Evolutionary conservation across 2,888 invertebrate genomes (phyloP), one percentile per base, ranked within the genome.

Genomic region (Catocala sponsa): DNA sequence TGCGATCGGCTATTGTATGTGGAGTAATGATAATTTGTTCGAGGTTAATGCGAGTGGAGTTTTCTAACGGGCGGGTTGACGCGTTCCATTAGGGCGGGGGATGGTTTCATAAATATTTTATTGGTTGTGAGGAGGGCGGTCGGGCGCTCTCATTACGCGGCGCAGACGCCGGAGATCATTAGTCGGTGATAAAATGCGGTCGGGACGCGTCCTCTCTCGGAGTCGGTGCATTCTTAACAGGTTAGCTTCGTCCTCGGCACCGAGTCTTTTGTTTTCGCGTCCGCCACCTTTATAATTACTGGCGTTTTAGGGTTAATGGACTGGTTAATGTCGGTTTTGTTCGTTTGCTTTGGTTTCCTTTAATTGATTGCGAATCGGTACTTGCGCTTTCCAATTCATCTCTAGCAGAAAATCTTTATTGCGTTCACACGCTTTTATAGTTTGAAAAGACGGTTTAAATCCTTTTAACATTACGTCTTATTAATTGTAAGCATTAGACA

Each of bases 31-130:
- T 77, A 77, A 79, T 72, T 74, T 72, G 66, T 61, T 41, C 63
- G 64, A 68, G 78, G 72, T 77, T 79, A 79, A 79, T 84, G 81
- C 81, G 80, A 77, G 79, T 79, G 80, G 86, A 85, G 81, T 83
- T 79, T 81, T 82, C 82, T 82, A 82, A 76, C 76, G 69, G 74
- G 69, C 73, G 78, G 76, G 85, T 82, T 90, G 90, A 89, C 91
- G 87, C 86, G 83, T 83, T 85, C 89, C 90, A 92, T 92, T 92
- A 92, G 83, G 72, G 79, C 72, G 69, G 80, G 83, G 87, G 89
- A 87, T 82, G 89, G 84, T 90, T 91, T 91, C 91, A 92, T 92
- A 92, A 92, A 92, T 92, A 92, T 89, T 91, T 92, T 91, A 92
- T 91, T 92, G 92, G 90, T 87, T 82, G 84, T 79, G 85, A 86